Conservation (phyloP, 2,888 invertebrate species). For the Lomographa bimaculata region DNA sequence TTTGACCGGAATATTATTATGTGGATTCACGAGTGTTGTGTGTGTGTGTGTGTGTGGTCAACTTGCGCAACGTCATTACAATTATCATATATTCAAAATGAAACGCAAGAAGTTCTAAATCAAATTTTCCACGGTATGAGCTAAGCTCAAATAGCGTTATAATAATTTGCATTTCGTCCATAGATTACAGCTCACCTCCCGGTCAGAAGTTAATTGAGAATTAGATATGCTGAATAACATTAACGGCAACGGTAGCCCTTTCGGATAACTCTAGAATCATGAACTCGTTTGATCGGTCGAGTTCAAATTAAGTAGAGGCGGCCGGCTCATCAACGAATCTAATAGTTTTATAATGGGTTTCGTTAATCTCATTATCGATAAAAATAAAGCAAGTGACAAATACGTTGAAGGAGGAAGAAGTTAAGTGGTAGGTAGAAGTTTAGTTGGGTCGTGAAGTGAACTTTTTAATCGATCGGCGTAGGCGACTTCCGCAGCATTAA, state of each 20-base stretch:
- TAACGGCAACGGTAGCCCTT: conserved; percentile 26
- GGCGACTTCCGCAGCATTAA: conserved; percentile 62
- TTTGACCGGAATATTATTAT: conserved; percentile 51
- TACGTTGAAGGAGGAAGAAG: conserved; percentile 24
- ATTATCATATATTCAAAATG: conserved; percentile 9
- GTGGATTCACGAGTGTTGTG: conserved; percentile 33
- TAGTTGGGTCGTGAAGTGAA: conserved; percentile 32
- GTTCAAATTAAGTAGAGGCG: conserved; percentile 6
- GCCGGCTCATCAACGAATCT: conserved; percentile 3
- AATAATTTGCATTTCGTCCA: conserved; percentile 30
- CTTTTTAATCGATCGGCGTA: conserved; percentile 57
- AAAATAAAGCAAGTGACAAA: conserved; percentile 28
- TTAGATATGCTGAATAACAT: conserved; percentile 31
- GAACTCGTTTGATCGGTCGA: conserved; percentile 10
- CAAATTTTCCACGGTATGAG: conserved; percentile 24
- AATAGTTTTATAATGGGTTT: conserved; percentile 15
- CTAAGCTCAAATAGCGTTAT: conserved; percentile 26
- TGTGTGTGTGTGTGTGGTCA: conserved; percentile 45
- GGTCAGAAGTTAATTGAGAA: conserved; percentile 36
- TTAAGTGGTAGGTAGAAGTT: conserved; percentile 27
- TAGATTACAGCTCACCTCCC: conserved; percentile 32
- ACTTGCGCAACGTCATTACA: conserved; percentile 38
- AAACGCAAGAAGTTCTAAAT: conserved; percentile 18
- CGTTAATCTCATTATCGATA: conserved; percentile 14
- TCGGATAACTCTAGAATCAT: conserved; percentile 18